These are phyloP conservation scores for Clunio marinus DNA, from an alignment of 2,888 invertebrate species.

Conservation along the genomic window DNA sequence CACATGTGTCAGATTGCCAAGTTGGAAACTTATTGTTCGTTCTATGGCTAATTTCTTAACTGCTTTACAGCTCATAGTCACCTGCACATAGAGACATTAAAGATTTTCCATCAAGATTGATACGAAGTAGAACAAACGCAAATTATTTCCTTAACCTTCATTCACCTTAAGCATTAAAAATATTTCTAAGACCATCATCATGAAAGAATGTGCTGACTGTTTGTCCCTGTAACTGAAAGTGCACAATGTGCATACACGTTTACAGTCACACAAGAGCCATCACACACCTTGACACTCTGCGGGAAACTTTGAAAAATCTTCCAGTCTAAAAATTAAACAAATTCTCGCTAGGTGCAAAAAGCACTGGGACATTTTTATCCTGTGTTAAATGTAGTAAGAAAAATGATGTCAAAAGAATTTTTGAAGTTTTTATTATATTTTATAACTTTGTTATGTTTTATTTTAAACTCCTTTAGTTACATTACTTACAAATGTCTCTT, in stretches of 20 bases:
- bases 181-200: not conserved
- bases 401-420: not conserved
- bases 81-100: not conserved
- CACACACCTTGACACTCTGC: conserved; percentile 34
- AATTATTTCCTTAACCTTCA: not conserved
- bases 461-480: no score
- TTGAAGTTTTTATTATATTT: not conserved
- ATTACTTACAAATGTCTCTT: no score
- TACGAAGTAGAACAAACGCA: conserved; percentile 7
- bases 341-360: conserved; percentile 31
- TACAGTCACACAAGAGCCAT: no score
- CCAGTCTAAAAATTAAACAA: not conserved
- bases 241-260: not conserved
- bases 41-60: not conserved
- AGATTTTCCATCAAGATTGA: not conserved
- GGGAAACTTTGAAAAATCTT: not conserved
- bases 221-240: not conserved
- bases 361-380: not conserved
- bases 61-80: not conserved
- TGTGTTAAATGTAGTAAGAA: no score
- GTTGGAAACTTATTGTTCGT: not conserved
- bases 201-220: not conserved
- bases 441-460: no score
- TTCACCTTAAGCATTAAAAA: no score
- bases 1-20: no score